Evolutionary conservation across 2,797 vertebrate genomes (phyloP).

Genomic region (Mus minutoides): DNA sequence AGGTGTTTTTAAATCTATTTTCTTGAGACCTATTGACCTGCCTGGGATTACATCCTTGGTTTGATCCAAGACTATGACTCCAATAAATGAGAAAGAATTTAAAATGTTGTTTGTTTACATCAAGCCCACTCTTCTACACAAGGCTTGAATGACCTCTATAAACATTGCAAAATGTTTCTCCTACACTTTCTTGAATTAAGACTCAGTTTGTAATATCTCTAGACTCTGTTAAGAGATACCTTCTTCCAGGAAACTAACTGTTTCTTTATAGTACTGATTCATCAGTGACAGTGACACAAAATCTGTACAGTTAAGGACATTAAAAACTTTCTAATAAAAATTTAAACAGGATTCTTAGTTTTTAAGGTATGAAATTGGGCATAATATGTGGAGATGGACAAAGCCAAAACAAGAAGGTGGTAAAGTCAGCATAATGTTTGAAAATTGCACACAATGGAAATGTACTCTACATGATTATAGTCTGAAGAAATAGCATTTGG

Average conservation of each 20-base stretch:
- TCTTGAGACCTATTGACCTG: background rate
- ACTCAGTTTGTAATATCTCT: background rate
- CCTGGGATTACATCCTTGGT: background rate
- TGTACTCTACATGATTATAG: background rate
- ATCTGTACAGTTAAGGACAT: background rate
- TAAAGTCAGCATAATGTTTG: background rate
- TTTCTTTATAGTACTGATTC: conserved; percentile 4
- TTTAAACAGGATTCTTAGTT: background rate
- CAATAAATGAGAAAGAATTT: background rate
- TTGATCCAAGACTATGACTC: background rate
- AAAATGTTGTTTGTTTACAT: background rate
- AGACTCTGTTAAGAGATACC: background rate
- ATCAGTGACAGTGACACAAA: background rate
- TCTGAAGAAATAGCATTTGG: background rate
- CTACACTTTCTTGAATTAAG: background rate
- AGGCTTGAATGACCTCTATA: background rate
- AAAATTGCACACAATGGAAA: background rate
- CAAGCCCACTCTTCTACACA: background rate
- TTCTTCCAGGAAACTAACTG: conserved; percentile 30
- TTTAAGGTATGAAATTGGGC: conserved; percentile 1
- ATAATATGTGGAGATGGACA: background rate
- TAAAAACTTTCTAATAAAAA: background rate
- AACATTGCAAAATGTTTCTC: background rate
- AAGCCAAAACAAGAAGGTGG: background rate
- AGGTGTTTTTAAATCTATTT: background rate